These are phyloP conservation scores for Lamprotornis superbus DNA, from an alignment of 2,113 vertebrate species.

Conservation along the genomic window DNA sequence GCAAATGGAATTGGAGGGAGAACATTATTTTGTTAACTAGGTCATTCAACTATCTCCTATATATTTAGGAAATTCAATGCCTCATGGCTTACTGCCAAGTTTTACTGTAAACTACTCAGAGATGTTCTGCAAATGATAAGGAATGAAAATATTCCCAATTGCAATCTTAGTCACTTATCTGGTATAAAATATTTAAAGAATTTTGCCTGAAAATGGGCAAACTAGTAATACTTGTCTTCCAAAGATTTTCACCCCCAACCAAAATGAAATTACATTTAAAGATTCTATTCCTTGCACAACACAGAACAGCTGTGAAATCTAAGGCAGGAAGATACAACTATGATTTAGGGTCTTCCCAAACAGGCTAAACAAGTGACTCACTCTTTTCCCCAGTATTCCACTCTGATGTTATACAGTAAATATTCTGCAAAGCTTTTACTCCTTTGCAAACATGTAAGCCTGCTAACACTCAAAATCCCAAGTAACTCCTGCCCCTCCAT, in stretches of 20 bases:
- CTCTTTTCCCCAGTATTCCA: background rate
- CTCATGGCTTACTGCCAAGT: background rate
- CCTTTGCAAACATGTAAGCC: background rate
- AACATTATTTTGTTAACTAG: slow-evolving; percentile 21
- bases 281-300: background rate
- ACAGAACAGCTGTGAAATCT: background rate
- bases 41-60: background rate
- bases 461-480: background rate
- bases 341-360: background rate
- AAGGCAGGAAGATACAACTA: background rate
- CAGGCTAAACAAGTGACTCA: background rate
- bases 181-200: background rate
- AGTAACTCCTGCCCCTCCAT: background rate
- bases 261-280: background rate
- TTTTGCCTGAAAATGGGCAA: background rate
- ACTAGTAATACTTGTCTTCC: background rate
- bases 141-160: background rate
- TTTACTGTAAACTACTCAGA: background rate
- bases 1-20: background rate
- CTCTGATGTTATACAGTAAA: background rate
- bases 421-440: background rate
- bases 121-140: slow-evolving; percentile 1
- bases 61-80: background rate
- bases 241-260: background rate
- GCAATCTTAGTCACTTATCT: background rate